These are phyloP conservation scores for Ophiodon elongatus DNA, from an alignment of 2,113 vertebrate species.

Conservation along the genomic window DNA sequence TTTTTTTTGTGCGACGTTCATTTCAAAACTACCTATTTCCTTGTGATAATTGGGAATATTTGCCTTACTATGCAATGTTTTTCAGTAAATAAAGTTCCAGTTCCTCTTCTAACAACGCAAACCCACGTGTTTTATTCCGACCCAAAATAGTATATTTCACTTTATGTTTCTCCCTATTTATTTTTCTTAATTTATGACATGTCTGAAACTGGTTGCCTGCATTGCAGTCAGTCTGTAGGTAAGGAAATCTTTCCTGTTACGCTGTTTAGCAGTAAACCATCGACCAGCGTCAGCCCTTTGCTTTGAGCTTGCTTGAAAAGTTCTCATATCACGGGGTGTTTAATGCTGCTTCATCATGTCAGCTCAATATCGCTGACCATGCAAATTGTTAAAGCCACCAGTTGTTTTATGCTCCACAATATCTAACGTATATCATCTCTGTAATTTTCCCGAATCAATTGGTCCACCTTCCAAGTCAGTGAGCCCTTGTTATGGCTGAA, in stretches of 20 bases:
- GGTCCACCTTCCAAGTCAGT: conserved; percentile 3
- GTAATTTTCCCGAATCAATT: conserved; percentile 19
- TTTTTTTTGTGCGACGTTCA: conserved; percentile 50
- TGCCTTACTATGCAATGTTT: conserved; percentile 34
- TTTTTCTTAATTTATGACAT: conserved; percentile 41
- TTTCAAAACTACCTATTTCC: conserved; percentile 67
- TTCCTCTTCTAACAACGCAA: background rate
- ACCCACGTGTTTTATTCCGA: background rate
- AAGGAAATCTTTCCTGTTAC: conserved; percentile 27
- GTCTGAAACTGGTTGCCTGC: conserved; percentile 6
- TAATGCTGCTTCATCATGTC: background rate
- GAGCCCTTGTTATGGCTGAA: conserved; percentile 3
- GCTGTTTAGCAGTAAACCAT: conserved; percentile 67
- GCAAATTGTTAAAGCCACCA: background rate
- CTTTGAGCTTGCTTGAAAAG: background rate
- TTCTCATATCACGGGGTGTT: background rate
- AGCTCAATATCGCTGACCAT: background rate
- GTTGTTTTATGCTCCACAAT: conserved; percentile 4
- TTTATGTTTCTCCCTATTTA: conserved; percentile 64
- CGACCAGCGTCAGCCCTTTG: background rate
- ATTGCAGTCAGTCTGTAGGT: conserved; percentile 6
- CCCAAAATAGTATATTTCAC: background rate
- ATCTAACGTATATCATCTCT: background rate
- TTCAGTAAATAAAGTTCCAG: background rate
- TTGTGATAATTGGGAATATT: background rate